phyloP scores from a whole-genome alignment of 1,140 invertebrate genomes.

The Heliothis subflexa region DNA sequence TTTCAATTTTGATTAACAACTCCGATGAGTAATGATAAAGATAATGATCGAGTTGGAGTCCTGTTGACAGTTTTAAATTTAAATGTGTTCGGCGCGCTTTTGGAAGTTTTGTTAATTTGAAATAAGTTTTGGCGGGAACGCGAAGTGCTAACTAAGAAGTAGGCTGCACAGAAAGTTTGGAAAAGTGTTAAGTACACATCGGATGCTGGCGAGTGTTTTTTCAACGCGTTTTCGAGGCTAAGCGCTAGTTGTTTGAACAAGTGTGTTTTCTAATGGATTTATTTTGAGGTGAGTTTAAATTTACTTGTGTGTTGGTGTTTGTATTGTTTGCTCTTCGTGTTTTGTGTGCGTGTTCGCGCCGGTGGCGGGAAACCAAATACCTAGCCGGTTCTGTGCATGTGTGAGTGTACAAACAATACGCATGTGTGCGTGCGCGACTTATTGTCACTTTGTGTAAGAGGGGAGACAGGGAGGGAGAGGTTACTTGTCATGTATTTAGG shows the following conservation, averaged over 20 bases:
- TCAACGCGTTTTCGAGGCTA: conserved; percentile 86
- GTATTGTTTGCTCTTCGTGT: conserved; percentile 84
- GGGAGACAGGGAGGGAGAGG: conserved; percentile 76
- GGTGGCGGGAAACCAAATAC: conserved; percentile 86
- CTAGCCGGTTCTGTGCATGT: conserved; percentile 74
- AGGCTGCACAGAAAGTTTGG: conserved; percentile 81
- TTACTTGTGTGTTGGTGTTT: conserved; percentile 85
- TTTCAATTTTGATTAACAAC: conserved; percentile 53
- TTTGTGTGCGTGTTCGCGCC: conserved; percentile 84
- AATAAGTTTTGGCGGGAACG: conserved; percentile 72
- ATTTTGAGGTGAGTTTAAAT: conserved; percentile 87
- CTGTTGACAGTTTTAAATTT: conserved; percentile 54
- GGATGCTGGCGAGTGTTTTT: conserved; percentile 83
- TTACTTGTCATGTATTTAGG: conserved; percentile 85
- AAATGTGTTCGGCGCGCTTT: conserved; percentile 52
- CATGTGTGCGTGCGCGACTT: conserved; percentile 74
- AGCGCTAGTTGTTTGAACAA: conserved; percentile 86
- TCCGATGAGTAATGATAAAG: conserved; percentile 49
- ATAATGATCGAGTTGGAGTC: conserved; percentile 44
- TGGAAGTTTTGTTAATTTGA: conserved; percentile 50
- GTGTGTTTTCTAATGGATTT: conserved; percentile 87
- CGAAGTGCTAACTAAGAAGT: conserved; percentile 66
- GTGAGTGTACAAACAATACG: conserved; percentile 78
- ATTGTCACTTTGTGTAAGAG: conserved; percentile 83
- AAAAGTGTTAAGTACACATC: conserved; percentile 83